Evolutionary conservation across 1,140 invertebrate species (phyloP).

Genomic region (Cephus cinctus): DNA sequence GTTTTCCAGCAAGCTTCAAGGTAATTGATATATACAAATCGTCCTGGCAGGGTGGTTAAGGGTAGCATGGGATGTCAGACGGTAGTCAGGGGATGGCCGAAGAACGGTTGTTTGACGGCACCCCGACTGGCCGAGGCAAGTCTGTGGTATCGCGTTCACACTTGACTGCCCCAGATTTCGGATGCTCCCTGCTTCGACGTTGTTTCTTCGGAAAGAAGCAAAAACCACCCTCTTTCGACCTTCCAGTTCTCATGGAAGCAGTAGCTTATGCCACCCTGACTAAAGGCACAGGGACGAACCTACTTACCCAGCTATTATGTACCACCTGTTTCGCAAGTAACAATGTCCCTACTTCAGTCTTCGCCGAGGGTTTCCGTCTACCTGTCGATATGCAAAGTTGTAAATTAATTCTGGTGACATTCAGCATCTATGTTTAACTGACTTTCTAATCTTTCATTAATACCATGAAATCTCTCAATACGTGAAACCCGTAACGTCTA

Average conservation of each 20-base stretch:
- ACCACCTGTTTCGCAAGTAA: too few species aligned
- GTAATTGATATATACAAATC: slow-evolving; percentile 43
- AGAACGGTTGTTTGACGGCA: slow-evolving; percentile 39
- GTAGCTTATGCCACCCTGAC: not conserved
- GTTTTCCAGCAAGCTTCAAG: not conserved
- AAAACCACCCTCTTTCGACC: slow-evolving; percentile 1
- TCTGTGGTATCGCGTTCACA: slow-evolving; percentile 42
- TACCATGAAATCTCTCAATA: too few species aligned
- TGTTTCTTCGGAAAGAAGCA: slow-evolving; percentile 15
- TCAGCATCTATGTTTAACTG: too few species aligned
- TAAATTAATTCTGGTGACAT: too few species aligned
- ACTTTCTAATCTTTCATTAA: too few species aligned
- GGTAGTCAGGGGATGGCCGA: slow-evolving; percentile 25
- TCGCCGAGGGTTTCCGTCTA: too few species aligned
- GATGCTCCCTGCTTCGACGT: slow-evolving; percentile 21
- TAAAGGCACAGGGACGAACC: too few species aligned
- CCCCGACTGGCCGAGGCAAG: slow-evolving; percentile 22
- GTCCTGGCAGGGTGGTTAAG: slow-evolving; percentile 25
- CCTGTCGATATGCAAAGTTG: too few species aligned
- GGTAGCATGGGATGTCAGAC: slow-evolving; percentile 17
- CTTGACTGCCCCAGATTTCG: slow-evolving; percentile 37
- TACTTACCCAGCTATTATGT: too few species aligned
- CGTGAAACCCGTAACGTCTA: too few species aligned
- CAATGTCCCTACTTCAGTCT: too few species aligned
- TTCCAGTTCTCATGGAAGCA: not conserved